Percentiles rank a stretch among this genome's conserved stretches.
Conservation (phyloP, 2,797 vertebrate genomes). For the Allobates femoralis region DNA sequence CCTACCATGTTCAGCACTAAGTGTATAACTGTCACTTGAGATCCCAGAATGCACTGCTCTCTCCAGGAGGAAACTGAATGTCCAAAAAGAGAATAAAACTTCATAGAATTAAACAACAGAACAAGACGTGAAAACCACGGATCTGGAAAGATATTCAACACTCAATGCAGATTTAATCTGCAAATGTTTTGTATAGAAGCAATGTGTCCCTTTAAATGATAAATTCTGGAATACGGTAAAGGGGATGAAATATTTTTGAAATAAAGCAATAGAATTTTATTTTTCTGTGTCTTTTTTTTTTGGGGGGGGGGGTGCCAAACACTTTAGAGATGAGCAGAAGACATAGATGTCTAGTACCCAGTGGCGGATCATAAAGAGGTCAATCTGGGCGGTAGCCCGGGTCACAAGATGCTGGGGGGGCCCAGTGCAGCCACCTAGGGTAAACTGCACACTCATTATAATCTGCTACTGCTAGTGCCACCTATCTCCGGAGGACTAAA, state of each 20-base stretch:
- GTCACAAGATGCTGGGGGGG: too few species aligned
- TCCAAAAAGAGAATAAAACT: background rate
- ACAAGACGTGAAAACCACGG: background rate
- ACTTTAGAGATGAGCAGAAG: too few species aligned
- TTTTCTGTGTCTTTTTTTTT: background rate
- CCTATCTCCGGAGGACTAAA: too few species aligned
- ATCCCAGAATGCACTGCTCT: background rate
- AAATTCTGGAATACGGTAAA: background rate
- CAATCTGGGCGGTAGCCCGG: too few species aligned
- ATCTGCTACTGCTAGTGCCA: too few species aligned
- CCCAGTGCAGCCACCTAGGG: too few species aligned
- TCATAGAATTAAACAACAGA: background rate
- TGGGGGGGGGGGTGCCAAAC: too few species aligned
- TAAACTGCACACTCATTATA: too few species aligned
- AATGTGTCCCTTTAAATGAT: background rate
- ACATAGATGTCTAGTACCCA: too few species aligned
- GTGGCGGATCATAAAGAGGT: too few species aligned
- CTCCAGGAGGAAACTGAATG: background rate
- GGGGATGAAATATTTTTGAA: background rate
- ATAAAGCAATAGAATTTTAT: background rate
- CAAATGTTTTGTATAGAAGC: background rate
- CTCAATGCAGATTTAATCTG: background rate
- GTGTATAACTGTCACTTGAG: background rate
- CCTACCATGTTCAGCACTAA: too few species aligned
- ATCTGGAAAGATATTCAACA: background rate